Evolutionary conservation across 1,140 invertebrate genomes (phyloP), one percentile per base, ranked within the genome.

Genomic region (Euura lappo): DNA sequence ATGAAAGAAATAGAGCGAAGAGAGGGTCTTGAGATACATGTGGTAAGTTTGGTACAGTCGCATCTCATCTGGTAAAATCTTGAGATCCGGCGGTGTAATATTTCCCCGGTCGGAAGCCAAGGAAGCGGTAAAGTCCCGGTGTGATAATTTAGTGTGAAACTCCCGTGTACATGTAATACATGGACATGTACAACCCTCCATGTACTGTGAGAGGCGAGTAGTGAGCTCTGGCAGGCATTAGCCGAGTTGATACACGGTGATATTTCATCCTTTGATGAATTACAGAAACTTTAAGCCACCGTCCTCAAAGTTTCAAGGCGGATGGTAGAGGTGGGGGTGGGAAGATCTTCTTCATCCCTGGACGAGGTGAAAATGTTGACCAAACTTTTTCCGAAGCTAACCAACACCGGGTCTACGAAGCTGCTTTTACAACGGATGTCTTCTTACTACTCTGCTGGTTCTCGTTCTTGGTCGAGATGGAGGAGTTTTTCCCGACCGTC

Each of bases 51-150:
- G 28, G 28, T 28, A 28, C 13, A 3, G 51, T n/a, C 10, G 10
- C 51, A 60, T 60, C 51, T 60, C 51, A 60, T 60, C 51, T 60
- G 51, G 8, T 60, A 60, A 60, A 60, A 60, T 60, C 51, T 60
- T 60, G 51, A 60, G 51, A 60, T 60, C 51, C 51, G 51, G 8
- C 10, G 51, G 51, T n/a, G 51, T 60, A 60, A 60, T 60, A 60
- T 60, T 60, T 60, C 51, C 51, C 51, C 51, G 51, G 51, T 28
- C 51, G 51, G 51, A 60, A 60, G 51, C 13, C 8, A n/a, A 60
- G 51, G 51, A 60, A 60, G 51, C 51, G 6, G 2, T 60, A 60
- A 60, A 60, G 51, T 60, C 51, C 13, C 51, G 51, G 51, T n/a
- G 10, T 60, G 51, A 60, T 60, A 60, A 60, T 60, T 60, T 60